A percentile compares a stretch with the other conserved stretches of the same genome.
phyloP scores from a whole-genome alignment of 2,888 invertebrate genomes.

The Chloroclystis v-ata region DNA sequence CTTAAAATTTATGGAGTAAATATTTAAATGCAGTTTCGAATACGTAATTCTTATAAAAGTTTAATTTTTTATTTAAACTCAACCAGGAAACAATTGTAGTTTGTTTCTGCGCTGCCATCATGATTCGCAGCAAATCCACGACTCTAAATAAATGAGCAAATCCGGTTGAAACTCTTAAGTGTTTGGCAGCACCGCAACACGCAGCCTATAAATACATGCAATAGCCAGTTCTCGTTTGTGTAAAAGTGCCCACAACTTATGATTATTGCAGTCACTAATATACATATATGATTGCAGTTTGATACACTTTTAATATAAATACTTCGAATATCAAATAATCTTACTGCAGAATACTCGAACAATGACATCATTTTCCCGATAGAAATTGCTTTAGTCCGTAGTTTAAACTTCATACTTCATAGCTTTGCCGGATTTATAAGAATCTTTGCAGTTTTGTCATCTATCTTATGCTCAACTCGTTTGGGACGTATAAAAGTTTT shows the following conservation, averaged over 20 bases:
- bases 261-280: no score
- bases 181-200: conserved; percentile 8
- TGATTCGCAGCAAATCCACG: conserved; percentile 11
- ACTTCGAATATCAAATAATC: no score
- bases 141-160: conserved; percentile 12
- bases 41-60: no score
- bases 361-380: conserved; percentile 23
- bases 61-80: no score
- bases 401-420: conserved; percentile 28
- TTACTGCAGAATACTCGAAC: no score
- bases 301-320: no score
- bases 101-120: background rate
- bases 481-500: conserved; percentile 28
- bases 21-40: no score
- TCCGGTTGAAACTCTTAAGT: conserved; percentile 7
- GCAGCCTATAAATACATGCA: conserved; percentile 7
- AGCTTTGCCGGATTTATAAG: conserved; percentile 25
- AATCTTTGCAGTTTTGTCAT: conserved; percentile 18
- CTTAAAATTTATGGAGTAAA: no score
- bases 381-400: conserved; percentile 28
- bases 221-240: background rate
- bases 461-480: conserved; percentile 22
- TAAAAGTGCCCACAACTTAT: no score
- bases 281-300: no score
- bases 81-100: no score